These are phyloP conservation scores for Sprattus sprattus DNA, from an alignment of 2,113 vertebrate species.

Conservation along the genomic window DNA sequence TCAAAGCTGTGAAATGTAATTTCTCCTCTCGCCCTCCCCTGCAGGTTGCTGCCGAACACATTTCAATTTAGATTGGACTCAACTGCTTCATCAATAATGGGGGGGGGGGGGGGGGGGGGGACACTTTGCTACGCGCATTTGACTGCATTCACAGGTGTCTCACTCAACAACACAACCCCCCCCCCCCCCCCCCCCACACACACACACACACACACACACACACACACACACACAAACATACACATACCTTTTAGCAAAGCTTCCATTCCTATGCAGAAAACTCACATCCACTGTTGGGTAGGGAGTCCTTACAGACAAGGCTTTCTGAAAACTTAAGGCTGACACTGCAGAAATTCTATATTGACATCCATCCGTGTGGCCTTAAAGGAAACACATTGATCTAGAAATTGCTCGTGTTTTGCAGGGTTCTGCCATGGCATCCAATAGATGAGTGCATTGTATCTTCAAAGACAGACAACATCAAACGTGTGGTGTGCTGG, in stretches of 20 bases:
- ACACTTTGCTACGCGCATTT: not conserved
- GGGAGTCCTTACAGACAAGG: not conserved
- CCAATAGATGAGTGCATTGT: not conserved
- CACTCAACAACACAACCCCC: not conserved
- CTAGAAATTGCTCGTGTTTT: not conserved
- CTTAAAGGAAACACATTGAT: not conserved
- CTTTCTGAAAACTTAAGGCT: not conserved
- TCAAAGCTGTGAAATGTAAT: constrained; percentile 50
- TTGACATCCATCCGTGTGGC: not conserved
- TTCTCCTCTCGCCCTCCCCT: constrained; percentile 23
- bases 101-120: not conserved
- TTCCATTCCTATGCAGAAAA: not conserved
- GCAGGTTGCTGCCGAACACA: constrained; percentile 26
- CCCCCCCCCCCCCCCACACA: too few species aligned
- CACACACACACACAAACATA: constrained; percentile 4
- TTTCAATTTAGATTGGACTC: constrained; percentile 44
- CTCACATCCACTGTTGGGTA: not conserved
- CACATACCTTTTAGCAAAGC: not conserved
- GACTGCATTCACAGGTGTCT: constrained; percentile 12
- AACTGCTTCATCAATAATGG: constrained; percentile 37
- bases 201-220: not conserved
- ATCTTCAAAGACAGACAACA: not conserved
- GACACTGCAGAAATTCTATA: not conserved
- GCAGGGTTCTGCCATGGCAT: not conserved
- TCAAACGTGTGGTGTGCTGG: not conserved